Base-by-base conservation (phyloP, 1,140 invertebrate genomes). In the Elymnias hypermnestra region DNA sequence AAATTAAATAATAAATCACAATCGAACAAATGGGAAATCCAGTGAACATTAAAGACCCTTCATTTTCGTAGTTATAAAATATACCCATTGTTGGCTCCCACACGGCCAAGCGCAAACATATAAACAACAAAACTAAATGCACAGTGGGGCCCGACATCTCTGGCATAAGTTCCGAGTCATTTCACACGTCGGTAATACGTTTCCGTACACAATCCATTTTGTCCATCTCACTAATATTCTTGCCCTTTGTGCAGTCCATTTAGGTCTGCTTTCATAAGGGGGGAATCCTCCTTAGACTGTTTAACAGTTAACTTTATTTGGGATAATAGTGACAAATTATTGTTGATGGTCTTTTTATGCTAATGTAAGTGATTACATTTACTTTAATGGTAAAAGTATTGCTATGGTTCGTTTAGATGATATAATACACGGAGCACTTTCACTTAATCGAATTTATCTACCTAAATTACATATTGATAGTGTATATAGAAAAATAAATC, bases 111-210 rank as follows among this genome's bases (percentile, higher is more conserved):
- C 18, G 43, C 50, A 62, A 56, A 57, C 51, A 57, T 40, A 57
- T 47, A 63, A 58, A 58, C 58, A 58, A 17, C 31, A 33, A 1
- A 33, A 33, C 31, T 33, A 33, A 33, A 33, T 18, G 14, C 31
- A 33, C 31, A 33, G 31, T 18, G 31, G 31, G 31, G 31, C 26
- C 5, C 31, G 18, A 33, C 14, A 33, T 33, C 31, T 33, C 31
- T 15, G 31, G 31, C 31, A 33, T 33, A 33, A 56, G 65, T 69
- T 69, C 62, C 58, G 56, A 43, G 18, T 62, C 65, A 69, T 69
- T 69, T 65, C 45, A 56, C 45, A 56, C 57, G 47, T 35, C 41
- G 39, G 33, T 60, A 57, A 65, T 65, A 59, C 35, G 48, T 57
- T 57, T 66, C 63, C 62, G 53, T 40, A 40, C 45, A 48, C 45